Conservation (phyloP, 2,113 vertebrate species). For the Petroica traversi region DNA sequence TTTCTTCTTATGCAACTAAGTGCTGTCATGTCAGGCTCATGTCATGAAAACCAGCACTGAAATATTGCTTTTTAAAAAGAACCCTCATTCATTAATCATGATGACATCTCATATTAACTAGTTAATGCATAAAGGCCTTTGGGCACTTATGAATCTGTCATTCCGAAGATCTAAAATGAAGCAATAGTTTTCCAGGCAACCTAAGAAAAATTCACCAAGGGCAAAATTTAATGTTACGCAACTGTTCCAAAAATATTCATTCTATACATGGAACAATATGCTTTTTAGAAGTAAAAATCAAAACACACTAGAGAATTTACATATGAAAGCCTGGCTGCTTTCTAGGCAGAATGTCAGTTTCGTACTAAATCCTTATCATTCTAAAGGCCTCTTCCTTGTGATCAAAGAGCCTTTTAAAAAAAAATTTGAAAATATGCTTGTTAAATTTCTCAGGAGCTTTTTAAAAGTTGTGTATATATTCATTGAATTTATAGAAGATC, state of each 20-base stretch:
- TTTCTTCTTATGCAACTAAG: neutral
- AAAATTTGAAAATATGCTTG: neutral
- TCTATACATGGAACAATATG: neutral
- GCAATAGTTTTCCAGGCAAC: neutral
- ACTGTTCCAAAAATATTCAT: slow-evolving; percentile 40
- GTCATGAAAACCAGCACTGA: neutral
- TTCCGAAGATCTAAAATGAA: slow-evolving; percentile 21
- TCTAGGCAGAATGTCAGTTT: slow-evolving; percentile 11
- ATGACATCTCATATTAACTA: slow-evolving; percentile 45
- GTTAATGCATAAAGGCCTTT: slow-evolving; percentile 7
- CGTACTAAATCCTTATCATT: neutral
- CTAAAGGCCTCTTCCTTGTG: neutral
- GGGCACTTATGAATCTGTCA: slow-evolving; percentile 16
- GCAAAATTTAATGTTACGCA: slow-evolving; percentile 5
- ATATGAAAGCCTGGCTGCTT: slow-evolving; percentile 37
- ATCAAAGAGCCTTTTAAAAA: neutral
- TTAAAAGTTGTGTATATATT: neutral
- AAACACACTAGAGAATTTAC: neutral
- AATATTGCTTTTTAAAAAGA: slow-evolving; percentile 9
- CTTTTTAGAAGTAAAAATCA: slow-evolving; percentile 13
- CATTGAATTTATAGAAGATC: neutral
- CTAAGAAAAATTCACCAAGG: neutral
- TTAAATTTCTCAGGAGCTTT: neutral
- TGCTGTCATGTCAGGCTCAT: neutral
- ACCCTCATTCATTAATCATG: slow-evolving; percentile 2